phyloP scores from a whole-genome alignment of 2,888 invertebrate genomes.

The Chelonus formosanus region DNA sequence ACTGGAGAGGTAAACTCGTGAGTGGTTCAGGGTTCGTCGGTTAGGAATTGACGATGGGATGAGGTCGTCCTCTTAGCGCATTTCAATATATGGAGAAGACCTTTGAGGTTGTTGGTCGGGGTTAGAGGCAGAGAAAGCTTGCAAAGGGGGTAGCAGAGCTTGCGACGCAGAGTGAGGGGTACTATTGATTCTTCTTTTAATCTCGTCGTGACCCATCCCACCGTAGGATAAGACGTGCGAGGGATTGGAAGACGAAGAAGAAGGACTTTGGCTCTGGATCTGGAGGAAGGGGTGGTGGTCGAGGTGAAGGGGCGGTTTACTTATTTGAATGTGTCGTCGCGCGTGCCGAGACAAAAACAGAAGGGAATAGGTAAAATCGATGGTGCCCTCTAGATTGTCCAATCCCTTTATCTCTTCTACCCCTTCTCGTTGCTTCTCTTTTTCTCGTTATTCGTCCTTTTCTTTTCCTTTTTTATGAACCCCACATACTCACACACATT shows the following conservation, averaged over 20 bases:
- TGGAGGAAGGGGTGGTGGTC: conserved; percentile 38
- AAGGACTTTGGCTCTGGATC: conserved; percentile 17
- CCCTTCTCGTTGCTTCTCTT: conserved; percentile 10
- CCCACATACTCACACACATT: conserved; percentile 16
- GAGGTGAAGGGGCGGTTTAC: conserved; percentile 51
- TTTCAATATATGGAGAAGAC: conserved; percentile 63
- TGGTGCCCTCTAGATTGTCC: conserved; percentile 43
- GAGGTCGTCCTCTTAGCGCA: conserved; percentile 58
- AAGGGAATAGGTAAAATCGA: conserved; percentile 58
- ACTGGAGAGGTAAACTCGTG: conserved; percentile 40
- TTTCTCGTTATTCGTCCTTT: background rate
- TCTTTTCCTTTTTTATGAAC: background rate
- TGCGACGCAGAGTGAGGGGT: conserved; percentile 49
- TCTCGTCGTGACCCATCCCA: conserved; percentile 62
- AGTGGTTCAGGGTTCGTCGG: conserved; percentile 16
- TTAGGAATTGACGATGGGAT: conserved; percentile 37
- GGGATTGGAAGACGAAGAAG: background rate
- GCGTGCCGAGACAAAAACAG: conserved; percentile 57
- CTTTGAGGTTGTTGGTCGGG: conserved; percentile 57
- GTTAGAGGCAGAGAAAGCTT: conserved; percentile 41
- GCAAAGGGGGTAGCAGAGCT: conserved; percentile 40
- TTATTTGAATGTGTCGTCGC: conserved; percentile 64
- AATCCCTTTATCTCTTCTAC: conserved; percentile 26
- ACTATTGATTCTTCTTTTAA: conserved; percentile 65
- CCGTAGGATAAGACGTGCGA: conserved; percentile 6